Evolutionary conservation across 2,113 vertebrate genomes (phyloP), one percentile per base, ranked within the genome.

Genomic region (Atractosteus spatula): DNA sequence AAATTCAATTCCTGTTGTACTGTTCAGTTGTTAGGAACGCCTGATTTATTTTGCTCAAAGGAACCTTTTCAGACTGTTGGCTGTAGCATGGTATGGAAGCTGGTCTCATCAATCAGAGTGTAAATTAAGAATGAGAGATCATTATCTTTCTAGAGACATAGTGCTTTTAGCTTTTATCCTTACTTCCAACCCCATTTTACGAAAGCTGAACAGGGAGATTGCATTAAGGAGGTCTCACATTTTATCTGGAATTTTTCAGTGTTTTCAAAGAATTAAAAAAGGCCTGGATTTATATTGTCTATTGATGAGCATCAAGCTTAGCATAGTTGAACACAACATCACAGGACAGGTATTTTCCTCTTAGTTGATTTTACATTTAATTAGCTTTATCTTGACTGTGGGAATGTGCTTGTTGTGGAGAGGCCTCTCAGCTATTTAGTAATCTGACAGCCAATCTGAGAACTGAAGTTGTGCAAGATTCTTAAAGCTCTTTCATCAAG

Each of bases 81-180:
- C 47, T 51, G 47, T 51, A 7, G 47, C 10, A 10, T 5, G 10
- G 56, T 1, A 59, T 4, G 56, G 56, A 13, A 59, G 3, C n/a
- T 59, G 12, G 57, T 13, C 57, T 59, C 57, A 59, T 59, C 57
- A 59, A 59, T 59, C 57, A 59, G 4, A n/a, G 57, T 59, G 12
- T 59, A 59, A 59, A 59, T 59, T 59, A 59, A 59, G 57, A 59
- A 59, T 59, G 57, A 59, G 57, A 59, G 57, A 59, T 59, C 12
- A 59, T 13, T 59, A 16, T 59, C 12, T 59, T 59, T 11, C n/a
- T 59, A 4, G 14, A 59, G n/a, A 59, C 57, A 59, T 59, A n/a
- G 10, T 59, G 57, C 57, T 59, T 59, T 59, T n/a, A 1, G 57
- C 57, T 59, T 13, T 59, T n/a, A 59, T 59, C 57, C 57, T 11